phyloP scores from a whole-genome alignment of 2,797 vertebrate species.

The Microctenopoma steveboyesi region DNA sequence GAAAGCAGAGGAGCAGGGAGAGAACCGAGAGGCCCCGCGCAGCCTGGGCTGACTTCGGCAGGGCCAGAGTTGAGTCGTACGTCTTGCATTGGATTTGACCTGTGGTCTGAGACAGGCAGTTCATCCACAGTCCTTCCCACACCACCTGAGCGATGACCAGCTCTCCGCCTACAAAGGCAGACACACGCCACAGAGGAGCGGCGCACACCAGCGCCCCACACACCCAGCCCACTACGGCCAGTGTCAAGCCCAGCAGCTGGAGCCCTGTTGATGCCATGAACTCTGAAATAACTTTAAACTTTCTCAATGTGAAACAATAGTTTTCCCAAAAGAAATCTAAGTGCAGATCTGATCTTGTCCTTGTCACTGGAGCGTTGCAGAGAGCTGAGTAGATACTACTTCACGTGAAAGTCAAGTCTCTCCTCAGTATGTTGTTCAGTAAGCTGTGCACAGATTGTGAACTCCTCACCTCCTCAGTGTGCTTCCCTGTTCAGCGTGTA shows the following conservation, averaged over 20 bases:
- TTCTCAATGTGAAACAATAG: not conserved
- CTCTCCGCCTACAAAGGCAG: conserved; percentile 79
- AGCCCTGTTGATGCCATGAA: conserved; percentile 91
- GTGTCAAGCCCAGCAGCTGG: conserved; percentile 89
- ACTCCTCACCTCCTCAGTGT: not conserved
- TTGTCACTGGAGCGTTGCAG: not conserved
- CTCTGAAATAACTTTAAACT: not conserved
- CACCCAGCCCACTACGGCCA: conserved; percentile 90
- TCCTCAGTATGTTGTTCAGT: not conserved
- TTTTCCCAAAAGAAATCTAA: not conserved
- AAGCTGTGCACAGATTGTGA: not conserved
- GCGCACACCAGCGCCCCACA: conserved; percentile 80
- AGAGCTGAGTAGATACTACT: not conserved
- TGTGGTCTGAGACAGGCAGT: conserved; percentile 89
- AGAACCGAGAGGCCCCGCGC: conserved; percentile 76
- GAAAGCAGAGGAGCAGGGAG: conserved; percentile 77
- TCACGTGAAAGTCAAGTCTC: not conserved
- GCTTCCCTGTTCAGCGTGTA: not conserved
- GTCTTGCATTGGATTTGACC: conserved; percentile 95
- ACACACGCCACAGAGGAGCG: conserved; percentile 80
- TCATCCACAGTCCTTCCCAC: conserved; percentile 97
- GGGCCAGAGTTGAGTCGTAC: conserved; percentile 91
- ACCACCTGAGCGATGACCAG: conserved; percentile 88
- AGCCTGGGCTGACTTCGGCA: conserved; percentile 70
- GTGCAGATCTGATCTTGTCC: not conserved